Conservation (phyloP, 2,888 invertebrate species). For the Caenorhabditis wallacei region DNA sequence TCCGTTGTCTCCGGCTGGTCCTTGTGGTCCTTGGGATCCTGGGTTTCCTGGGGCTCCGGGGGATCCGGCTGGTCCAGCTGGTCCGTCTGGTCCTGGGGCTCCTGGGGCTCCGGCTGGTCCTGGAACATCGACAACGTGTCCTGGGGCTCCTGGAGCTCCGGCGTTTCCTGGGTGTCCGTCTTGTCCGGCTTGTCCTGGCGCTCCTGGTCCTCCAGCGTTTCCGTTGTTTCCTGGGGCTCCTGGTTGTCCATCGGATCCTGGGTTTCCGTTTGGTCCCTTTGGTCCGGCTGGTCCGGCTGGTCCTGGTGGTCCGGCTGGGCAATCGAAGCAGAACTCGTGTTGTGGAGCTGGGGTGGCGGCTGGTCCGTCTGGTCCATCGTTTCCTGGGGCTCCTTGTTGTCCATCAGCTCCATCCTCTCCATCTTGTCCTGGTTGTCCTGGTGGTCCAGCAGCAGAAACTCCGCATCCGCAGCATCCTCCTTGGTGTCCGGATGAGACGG, state of each 20-base stretch:
- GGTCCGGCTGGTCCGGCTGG: slow-evolving; percentile 74
- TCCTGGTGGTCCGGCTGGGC: slow-evolving; percentile 74
- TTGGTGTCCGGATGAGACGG: slow-evolving; percentile 39
- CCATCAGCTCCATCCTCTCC: slow-evolving; percentile 76
- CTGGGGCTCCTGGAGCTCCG: slow-evolving; percentile 75
- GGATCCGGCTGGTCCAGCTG: slow-evolving; percentile 67
- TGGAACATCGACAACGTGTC: slow-evolving; percentile 62
- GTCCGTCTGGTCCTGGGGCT: slow-evolving; percentile 71
- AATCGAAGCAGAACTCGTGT: slow-evolving; percentile 75
- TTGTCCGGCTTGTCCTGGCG: slow-evolving; percentile 68
- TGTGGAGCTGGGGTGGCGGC: slow-evolving; percentile 74
- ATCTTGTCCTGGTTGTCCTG: slow-evolving; percentile 73
- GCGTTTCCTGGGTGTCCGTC: slow-evolving; percentile 73
- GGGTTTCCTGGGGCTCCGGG: slow-evolving; percentile 68
- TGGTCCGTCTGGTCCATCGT: slow-evolving; percentile 77
- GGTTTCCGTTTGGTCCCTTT: slow-evolving; percentile 79
- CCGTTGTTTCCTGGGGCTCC: slow-evolving; percentile 74
- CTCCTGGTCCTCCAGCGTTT: slow-evolving; percentile 71
- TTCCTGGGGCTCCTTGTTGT: slow-evolving; percentile 74
- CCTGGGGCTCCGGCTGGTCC: slow-evolving; percentile 73
- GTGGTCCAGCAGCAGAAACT: slow-evolving; percentile 70
- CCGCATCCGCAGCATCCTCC: slow-evolving; percentile 77
- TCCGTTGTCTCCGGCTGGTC: slow-evolving; percentile 75
- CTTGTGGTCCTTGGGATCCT: slow-evolving; percentile 72
- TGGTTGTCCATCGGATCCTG: slow-evolving; percentile 76